A percentile compares a stretch with the other conserved stretches of the same genome.
Conservation (phyloP, 2,888 invertebrate species). For the Pyrrhosoma nymphula region DNA sequence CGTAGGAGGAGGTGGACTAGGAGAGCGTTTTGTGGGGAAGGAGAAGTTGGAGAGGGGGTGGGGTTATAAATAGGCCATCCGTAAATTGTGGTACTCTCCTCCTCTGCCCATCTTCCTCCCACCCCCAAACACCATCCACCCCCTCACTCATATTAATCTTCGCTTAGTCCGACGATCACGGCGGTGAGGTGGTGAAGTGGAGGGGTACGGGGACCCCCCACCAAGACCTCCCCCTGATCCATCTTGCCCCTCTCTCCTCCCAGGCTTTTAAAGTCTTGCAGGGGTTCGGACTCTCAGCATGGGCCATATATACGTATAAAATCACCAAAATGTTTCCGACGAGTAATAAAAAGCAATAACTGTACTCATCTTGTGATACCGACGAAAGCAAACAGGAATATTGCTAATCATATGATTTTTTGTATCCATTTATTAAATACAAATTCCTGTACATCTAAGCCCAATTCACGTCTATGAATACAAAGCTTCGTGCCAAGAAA, state of each 20-base stretch:
- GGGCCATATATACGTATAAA: no score
- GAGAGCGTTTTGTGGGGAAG: not conserved
- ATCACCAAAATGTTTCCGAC: no score
- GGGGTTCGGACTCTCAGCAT: no score
- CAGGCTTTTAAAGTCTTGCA: no score
- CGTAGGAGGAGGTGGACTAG: not conserved
- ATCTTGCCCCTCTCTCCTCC: not conserved
- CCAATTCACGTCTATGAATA: no score
- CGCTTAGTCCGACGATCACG: slow-evolving; percentile 5
- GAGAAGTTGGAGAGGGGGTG: not conserved
- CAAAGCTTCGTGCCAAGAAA: no score
- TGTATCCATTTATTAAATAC: no score
- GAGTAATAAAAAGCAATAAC: no score
- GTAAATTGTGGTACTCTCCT: not conserved
- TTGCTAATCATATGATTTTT: no score
- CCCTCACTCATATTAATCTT: slow-evolving; percentile 5
- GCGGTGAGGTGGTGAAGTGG: not conserved
- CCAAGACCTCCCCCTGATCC: not conserved
- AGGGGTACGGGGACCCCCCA: not conserved
- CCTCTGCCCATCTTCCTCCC: not conserved
- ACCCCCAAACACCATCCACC: not conserved
- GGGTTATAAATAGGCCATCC: slow-evolving; percentile 26
- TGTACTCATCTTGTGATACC: no score
- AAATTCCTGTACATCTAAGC: no score
- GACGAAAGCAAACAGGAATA: no score